Base-by-base conservation (phyloP, 2,888 invertebrate species). In the Amiota communis region DNA sequence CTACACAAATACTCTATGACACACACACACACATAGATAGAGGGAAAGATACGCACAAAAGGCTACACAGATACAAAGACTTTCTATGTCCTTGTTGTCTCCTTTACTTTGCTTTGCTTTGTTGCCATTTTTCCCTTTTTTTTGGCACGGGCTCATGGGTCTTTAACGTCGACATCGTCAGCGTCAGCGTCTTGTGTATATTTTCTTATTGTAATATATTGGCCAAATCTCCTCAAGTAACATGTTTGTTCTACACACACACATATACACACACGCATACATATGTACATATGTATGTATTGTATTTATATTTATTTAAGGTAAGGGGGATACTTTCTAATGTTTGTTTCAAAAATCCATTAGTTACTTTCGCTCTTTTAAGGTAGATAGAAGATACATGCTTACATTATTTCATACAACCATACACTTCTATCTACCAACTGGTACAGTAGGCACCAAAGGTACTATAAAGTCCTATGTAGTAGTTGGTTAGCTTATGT, bases 301-400 rank as follows among this genome's bases (percentile, higher is more conserved):
- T 51, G 53, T 36, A n/a, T 56, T 13, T 63, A 48, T 36, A 11
- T 65, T 48, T 48, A 11, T 65, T n/a, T 36, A 2, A 23, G 63
- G 8, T 36, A 20, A 12, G 11, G 9, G 17, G 59, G 59, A 59
- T 59, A 59, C 17, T 36, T 36, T 59, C 59, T 59, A 59, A 59
- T 59, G 59, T 23, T 20, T 59, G 20, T n/a, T 59, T 59, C 13
- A 11, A 10, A 15, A 48, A 65, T 17, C 15, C 48, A 65, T 65
- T 65, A 65, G 65, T 17, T 65, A 65, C 65, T 48, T 65, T 65
- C 65, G 49, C 48, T 65, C 15, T 12, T n/a, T 47, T 65, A 65
- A 47, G 49, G 65, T 65, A 17, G 17, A 10, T 10, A 59, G 36
- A 36, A 36, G 36, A 36, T 36, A 36, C 36, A 36, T 36, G 6